phyloP scores from a whole-genome alignment of 2,888 invertebrate genomes.

The Lymantria dispar region DNA sequence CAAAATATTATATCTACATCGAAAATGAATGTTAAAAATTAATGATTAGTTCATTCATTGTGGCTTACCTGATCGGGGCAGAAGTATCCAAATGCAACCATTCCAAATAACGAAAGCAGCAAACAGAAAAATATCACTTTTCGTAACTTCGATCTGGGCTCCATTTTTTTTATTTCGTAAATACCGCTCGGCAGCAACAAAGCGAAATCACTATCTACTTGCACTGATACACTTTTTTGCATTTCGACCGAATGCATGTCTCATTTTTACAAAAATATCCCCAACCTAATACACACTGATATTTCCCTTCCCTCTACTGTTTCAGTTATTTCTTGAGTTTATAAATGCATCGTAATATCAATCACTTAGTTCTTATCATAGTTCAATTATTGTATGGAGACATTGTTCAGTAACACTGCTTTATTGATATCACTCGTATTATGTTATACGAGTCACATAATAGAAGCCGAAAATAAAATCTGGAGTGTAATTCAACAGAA shows the following conservation, averaged over 20 bases:
- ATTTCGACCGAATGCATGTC: constrained; percentile 82
- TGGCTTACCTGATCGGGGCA: constrained; percentile 91
- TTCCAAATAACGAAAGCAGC: constrained; percentile 91
- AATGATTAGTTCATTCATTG: neutral
- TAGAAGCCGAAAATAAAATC: constrained; percentile 51
- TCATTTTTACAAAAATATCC: constrained; percentile 76
- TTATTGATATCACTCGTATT: constrained; percentile 45
- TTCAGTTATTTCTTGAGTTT: constrained; percentile 17
- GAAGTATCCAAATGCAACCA: constrained; percentile 94
- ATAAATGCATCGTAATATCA: constrained; percentile 38
- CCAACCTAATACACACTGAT: constrained; percentile 49
- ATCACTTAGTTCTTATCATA: constrained; percentile 45
- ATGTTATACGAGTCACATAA: constrained; percentile 44
- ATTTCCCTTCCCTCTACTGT: neutral
- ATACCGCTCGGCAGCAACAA: constrained; percentile 89
- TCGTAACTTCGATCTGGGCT: constrained; percentile 90
- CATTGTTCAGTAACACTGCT: constrained; percentile 57
- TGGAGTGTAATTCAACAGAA: constrained; percentile 22
- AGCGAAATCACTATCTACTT: constrained; percentile 92
- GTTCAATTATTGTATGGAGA: constrained; percentile 45
- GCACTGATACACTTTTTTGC: constrained; percentile 91
- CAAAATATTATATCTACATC: too few relatives aligned
- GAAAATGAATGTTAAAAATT: too few relatives aligned
- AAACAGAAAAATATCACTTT: constrained; percentile 92
- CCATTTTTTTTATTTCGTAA: constrained; percentile 93